Percentiles rank a stretch among this genome's conserved stretches.
Evolutionary conservation across 2,797 vertebrate genomes (phyloP).

Genomic region (Valencia hispanica): DNA sequence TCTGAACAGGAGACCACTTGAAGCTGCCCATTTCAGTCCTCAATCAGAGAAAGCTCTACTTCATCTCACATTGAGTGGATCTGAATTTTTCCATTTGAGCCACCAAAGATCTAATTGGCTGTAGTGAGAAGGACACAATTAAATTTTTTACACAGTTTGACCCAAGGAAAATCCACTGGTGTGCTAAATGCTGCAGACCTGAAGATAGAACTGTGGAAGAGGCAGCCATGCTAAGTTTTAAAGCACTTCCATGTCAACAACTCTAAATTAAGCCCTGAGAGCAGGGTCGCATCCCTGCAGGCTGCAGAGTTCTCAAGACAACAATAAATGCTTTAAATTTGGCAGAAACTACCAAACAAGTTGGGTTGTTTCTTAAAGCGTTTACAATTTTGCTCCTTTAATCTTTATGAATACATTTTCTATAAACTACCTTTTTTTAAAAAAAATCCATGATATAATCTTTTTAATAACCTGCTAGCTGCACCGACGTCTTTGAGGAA

Average conservation of each 20-base stretch:
- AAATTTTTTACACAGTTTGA: constrained; percentile 13
- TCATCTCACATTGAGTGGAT: constrained; percentile 40
- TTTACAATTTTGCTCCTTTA: constrained; percentile 39
- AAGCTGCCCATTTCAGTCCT: constrained; percentile 23
- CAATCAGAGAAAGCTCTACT: constrained; percentile 12
- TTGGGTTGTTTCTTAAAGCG: constrained; percentile 42
- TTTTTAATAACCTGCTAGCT: constrained; percentile 31
- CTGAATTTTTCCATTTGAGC: constrained; percentile 33
- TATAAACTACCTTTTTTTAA: background rate
- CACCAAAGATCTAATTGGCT: constrained; percentile 53
- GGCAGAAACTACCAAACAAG: constrained; percentile 40
- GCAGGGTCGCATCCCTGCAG: constrained; percentile 45
- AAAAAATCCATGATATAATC: constrained; percentile 13
- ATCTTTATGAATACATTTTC: constrained; percentile 31
- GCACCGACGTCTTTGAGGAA: constrained; percentile 29
- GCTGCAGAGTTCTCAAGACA: constrained; percentile 22
- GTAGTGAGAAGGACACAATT: constrained; percentile 40
- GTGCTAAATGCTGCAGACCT: constrained; percentile 36
- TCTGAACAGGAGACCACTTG: constrained; percentile 27
- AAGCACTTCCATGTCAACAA: constrained; percentile 43
- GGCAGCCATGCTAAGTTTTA: constrained; percentile 24
- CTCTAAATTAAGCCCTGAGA: constrained; percentile 58
- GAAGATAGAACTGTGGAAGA: constrained; percentile 32
- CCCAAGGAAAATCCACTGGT: constrained; percentile 41
- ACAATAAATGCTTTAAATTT: constrained; percentile 45